These are phyloP conservation scores for Simalia tracyae DNA, from an alignment of 2,797 vertebrate species.

Conservation along the genomic window DNA sequence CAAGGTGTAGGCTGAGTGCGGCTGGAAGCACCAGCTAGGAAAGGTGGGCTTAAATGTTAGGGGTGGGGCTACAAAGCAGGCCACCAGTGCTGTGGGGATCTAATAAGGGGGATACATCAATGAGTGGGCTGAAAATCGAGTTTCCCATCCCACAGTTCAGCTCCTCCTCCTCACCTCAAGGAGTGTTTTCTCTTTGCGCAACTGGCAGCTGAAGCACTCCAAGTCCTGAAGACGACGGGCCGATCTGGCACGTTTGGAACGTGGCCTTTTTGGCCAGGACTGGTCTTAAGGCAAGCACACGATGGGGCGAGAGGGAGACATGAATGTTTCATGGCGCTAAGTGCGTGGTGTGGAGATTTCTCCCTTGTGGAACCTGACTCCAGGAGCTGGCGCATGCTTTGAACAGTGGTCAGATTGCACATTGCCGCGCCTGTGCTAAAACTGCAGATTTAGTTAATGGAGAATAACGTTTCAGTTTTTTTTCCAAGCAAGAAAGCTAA, in stretches of 20 bases:
- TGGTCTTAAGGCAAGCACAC: slow-evolving; percentile 26
- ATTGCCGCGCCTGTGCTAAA: no score
- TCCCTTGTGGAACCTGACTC: background rate
- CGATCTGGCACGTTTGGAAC: background rate
- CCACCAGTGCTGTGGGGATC: background rate
- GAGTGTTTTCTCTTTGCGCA: fast-evolving
- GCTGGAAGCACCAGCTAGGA: background rate
- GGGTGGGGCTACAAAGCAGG: background rate
- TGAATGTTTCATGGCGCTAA: slow-evolving; percentile 24
- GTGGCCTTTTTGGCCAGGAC: fast-evolving
- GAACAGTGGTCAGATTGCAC: background rate
- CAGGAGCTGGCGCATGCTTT: background rate
- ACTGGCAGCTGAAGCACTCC: background rate
- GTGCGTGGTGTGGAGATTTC: background rate
- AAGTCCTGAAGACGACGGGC: fast-evolving
- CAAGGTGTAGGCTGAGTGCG: no score
- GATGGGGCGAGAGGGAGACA: background rate
- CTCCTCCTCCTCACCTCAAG: fast-evolving
- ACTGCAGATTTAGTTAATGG: background rate
- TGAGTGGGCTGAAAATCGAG: background rate
- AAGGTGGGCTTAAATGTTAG: background rate
- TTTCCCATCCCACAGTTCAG: background rate
- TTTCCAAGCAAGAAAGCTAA: background rate
- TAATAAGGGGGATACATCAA: background rate
- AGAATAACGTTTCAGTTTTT: background rate